A percentile compares a stretch with the other conserved stretches of the same genome.
These are phyloP conservation scores for Cydia splendana DNA, from an alignment of 1,140 invertebrate species.

Conservation along the genomic window DNA sequence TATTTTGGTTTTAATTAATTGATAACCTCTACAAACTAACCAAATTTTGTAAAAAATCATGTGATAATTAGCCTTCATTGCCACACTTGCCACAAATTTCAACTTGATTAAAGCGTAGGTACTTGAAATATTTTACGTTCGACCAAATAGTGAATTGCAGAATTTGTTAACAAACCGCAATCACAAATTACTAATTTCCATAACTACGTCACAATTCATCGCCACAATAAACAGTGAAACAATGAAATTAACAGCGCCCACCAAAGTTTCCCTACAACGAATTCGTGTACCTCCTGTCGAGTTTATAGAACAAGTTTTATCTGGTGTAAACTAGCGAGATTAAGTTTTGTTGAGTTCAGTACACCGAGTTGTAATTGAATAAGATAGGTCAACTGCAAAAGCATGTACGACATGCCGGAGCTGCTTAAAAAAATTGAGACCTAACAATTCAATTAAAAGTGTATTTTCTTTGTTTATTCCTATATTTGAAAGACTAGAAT, in stretches of 20 bases:
- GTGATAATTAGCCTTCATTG: too few relatives aligned
- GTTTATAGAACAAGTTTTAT: conserved; percentile 31
- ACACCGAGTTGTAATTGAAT: too few relatives aligned
- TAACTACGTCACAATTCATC: conserved; percentile 29
- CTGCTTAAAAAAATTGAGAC: too few relatives aligned
- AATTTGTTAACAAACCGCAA: conserved; percentile 23
- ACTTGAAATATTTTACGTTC: not conserved
- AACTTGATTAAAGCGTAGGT: too few relatives aligned
- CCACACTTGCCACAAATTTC: not conserved
- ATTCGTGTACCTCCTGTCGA: conserved; percentile 28
- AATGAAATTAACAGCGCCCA: conserved; percentile 30
- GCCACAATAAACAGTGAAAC: conserved; percentile 29
- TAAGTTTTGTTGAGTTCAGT: conserved; percentile 26
- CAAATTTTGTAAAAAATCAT: too few relatives aligned
- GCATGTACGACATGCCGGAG: too few relatives aligned
- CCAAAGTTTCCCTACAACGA: conserved; percentile 23
- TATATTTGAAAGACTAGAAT: too few relatives aligned
- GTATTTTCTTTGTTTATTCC: too few relatives aligned
- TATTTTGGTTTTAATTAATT: too few relatives aligned
- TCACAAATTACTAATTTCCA: conserved; percentile 30
- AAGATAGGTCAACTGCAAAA: too few relatives aligned
- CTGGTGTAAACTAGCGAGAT: conserved; percentile 30
- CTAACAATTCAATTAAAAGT: too few relatives aligned
- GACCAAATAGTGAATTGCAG: not conserved
- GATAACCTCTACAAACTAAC: too few relatives aligned